Conservation (phyloP, 2,888 invertebrate genomes). For the Enoplolaimus lenunculus region DNA sequence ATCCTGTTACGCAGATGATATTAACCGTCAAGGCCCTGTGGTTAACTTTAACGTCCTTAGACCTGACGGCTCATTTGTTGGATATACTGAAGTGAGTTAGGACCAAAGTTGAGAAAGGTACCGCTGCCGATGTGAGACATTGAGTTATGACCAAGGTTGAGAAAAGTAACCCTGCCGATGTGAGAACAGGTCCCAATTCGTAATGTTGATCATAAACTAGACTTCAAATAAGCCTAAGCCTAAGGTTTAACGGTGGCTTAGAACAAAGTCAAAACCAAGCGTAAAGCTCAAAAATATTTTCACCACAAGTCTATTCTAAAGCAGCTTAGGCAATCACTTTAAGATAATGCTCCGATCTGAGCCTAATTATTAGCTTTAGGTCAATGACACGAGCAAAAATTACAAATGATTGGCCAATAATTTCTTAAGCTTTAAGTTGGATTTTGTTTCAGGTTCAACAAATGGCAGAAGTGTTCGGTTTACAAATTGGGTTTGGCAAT, state of each 20-base stretch:
- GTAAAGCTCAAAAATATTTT: too few relatives aligned
- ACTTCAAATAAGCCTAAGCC: not conserved
- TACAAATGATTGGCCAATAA: not conserved
- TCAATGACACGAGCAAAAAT: not conserved
- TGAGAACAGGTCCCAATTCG: too few relatives aligned
- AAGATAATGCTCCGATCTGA: too few relatives aligned
- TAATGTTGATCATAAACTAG: too few relatives aligned
- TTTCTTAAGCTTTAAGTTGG: not conserved
- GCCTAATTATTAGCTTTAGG: too few relatives aligned
- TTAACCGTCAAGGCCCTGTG: slow-evolving; percentile 60
- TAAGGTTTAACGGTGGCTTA: not conserved
- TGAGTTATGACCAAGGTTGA: too few relatives aligned
- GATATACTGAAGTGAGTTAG: slow-evolving; percentile 64
- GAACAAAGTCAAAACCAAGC: not conserved
- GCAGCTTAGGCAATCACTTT: too few relatives aligned
- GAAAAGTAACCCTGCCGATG: too few relatives aligned
- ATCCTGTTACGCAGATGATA: slow-evolving; percentile 53
- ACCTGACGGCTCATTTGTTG: slow-evolving; percentile 61
- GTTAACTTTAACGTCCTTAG: slow-evolving; percentile 74
- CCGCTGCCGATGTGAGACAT: too few relatives aligned
- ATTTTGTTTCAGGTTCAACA: slow-evolving; percentile 57
- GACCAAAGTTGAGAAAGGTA: not conserved
- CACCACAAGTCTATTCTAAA: too few relatives aligned
- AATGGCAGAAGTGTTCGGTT: slow-evolving; percentile 68
- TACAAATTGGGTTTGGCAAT: slow-evolving; percentile 78